Base-by-base conservation (phyloP, 1,140 invertebrate species). In the Zaprionus gabonicus region DNA sequence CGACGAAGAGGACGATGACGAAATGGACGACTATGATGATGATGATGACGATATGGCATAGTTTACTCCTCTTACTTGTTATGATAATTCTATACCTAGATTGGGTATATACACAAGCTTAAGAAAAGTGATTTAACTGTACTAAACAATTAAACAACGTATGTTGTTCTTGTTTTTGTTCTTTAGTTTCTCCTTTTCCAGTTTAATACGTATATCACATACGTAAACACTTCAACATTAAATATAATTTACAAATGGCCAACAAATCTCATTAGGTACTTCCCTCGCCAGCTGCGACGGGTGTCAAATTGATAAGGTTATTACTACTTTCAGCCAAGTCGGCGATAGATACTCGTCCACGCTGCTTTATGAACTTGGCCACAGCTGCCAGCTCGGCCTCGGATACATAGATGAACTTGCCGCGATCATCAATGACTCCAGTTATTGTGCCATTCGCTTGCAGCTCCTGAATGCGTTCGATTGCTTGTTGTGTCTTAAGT, bases 381-480 rank as follows among this genome's bases (percentile, higher is more conserved):
- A 99, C 97, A 73, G 96, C 96, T 82, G 97, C 95, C 57, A 99
- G 93, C 93, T 99, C 99, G 41, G 96, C 95, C 81, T 96, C 95
- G 1, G 98, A 98, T 46, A 99, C 98, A 91, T 98, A 99, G 84
- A 99, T 99, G 92, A 99, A 99, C 94, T 99, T 99, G 27, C 99
- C 99, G 80, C 99, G 95, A 92, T 99, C 99, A 92, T 99, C 99
- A 83, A 99, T 98, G 4, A 99, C 99, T 13, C 99, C 99, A 27
- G 97, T 97, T 13, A 98, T 93, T 51, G 94, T 94, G 46, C 97
- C 97, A 79, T 97, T 95, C 6, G 95, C 93, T 84, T 98, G 96
- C 31, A 99, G 94, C 55, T 96, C 95, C 73, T 97, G 95, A 64
- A 99, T 96, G 77, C 98, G 95, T 78, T 98, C 96, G 81, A 98